These are phyloP conservation scores for Diarsia mendica DNA, from an alignment of 2,888 invertebrate species.

Conservation along the genomic window DNA sequence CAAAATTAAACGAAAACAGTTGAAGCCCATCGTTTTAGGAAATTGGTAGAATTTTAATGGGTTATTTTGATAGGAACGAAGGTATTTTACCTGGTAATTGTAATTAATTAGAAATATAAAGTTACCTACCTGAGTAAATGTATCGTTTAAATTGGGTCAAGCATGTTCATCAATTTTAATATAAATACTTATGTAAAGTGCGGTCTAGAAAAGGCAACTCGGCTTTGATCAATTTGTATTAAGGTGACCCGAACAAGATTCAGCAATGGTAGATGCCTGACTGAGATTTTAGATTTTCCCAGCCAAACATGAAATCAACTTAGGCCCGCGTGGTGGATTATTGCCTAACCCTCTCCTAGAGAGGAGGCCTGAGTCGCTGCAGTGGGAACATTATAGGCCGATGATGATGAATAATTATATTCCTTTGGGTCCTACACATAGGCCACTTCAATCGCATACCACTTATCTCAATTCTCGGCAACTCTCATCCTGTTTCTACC, in stretches of 20 bases:
- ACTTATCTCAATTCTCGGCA: too few relatives aligned
- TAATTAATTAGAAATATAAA: constrained; percentile 33
- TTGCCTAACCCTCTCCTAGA: too few relatives aligned
- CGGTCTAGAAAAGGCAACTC: not conserved
- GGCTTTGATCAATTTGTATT: not conserved
- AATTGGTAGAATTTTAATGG: constrained; percentile 39
- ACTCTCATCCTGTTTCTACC: too few relatives aligned
- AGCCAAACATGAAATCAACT: not conserved
- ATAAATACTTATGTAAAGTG: not conserved
- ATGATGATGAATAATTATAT: too few relatives aligned
- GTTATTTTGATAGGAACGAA: constrained; percentile 34
- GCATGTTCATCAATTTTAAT: too few relatives aligned
- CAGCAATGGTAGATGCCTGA: not conserved
- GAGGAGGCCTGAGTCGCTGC: too few relatives aligned
- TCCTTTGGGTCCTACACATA: not conserved
- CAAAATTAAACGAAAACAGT: constrained; percentile 51
- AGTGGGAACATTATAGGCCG: too few relatives aligned
- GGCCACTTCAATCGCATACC: too few relatives aligned
- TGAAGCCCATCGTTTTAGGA: constrained; percentile 24
- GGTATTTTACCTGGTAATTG: not conserved
- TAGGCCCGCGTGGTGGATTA: too few relatives aligned
- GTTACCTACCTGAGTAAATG: not conserved
- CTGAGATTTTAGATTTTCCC: not conserved
- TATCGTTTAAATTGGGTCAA: constrained; percentile 9
- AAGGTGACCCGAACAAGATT: not conserved